phyloP scores from a whole-genome alignment of 2,113 vertebrate species.

The Ardeotis arabs region DNA sequence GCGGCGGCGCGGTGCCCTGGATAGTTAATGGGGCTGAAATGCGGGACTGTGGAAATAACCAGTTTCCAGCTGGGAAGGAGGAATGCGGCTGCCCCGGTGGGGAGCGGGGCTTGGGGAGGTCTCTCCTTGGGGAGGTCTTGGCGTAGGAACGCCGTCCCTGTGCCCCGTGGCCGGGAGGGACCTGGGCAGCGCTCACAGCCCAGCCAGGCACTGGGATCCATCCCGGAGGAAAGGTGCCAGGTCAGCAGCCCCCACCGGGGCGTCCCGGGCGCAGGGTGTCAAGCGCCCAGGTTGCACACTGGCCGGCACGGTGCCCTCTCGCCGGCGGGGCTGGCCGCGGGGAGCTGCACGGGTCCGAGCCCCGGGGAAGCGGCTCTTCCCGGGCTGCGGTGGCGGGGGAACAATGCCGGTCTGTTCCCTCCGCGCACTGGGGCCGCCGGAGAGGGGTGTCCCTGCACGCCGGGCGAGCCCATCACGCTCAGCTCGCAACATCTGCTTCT shows the following conservation, averaged over 20 bases:
- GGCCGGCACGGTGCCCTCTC: not conserved
- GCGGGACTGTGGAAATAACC: not conserved
- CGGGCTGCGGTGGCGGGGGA: not conserved
- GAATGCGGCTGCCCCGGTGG: not conserved
- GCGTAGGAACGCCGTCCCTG: not conserved
- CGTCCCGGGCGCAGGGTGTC: accelerated
- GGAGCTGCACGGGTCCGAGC: accelerated
- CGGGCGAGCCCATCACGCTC: not conserved
- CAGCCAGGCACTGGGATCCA: accelerated
- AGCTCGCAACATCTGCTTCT: not conserved
- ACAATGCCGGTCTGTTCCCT: not conserved
- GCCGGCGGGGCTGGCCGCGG: accelerated
- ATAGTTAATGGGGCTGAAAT: not conserved
- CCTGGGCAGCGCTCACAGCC: not conserved
- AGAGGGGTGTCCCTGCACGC: not conserved
- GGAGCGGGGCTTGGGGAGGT: not conserved
- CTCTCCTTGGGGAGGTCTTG: too few species aligned
- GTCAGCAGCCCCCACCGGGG: not conserved
- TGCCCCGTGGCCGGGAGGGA: accelerated
- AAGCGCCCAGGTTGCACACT: not conserved
- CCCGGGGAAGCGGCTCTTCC: not conserved
- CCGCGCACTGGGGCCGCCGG: not conserved
- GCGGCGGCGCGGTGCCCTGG: not conserved
- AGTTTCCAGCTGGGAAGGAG: not conserved
- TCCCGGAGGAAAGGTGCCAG: not conserved